These are phyloP conservation scores for Actinemys pallida DNA, from an alignment of 2,113 vertebrate genomes.

Conservation along the genomic window DNA sequence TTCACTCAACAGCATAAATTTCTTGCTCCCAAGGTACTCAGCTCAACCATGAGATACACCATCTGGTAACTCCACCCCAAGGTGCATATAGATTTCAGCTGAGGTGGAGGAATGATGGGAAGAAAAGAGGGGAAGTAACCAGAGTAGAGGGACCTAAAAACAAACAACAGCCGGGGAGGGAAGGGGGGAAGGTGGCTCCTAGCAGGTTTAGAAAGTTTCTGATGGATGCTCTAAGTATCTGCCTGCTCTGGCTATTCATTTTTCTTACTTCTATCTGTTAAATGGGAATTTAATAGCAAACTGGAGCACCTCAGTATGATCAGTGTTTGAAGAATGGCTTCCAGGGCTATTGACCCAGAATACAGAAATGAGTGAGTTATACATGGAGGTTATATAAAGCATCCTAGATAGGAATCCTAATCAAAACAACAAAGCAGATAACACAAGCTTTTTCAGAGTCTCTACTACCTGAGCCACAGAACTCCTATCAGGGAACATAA, in stretches of 20 bases:
- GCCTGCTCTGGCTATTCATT: background rate
- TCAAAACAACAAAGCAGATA: background rate
- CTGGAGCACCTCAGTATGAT: background rate
- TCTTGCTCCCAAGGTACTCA: background rate
- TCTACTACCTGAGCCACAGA: background rate
- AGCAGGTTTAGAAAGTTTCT: background rate
- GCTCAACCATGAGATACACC: background rate
- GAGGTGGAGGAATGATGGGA: background rate
- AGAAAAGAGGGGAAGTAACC: background rate
- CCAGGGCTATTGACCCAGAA: background rate
- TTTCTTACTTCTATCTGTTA: background rate
- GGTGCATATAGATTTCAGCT: background rate
- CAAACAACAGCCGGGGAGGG: background rate
- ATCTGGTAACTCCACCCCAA: background rate
- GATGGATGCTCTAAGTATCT: background rate
- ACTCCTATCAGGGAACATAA: background rate
- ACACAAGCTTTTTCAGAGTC: background rate
- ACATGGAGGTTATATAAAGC: background rate
- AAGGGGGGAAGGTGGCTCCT: background rate
- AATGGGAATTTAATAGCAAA: background rate
- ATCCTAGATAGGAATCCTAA: background rate
- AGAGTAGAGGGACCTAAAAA: background rate
- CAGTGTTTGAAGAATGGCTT: background rate
- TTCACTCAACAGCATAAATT: background rate
- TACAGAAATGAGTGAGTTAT: background rate